These are phyloP conservation scores for Oreohelix idahoensis DNA, from an alignment of 1,140 invertebrate species.

Conservation along the genomic window DNA sequence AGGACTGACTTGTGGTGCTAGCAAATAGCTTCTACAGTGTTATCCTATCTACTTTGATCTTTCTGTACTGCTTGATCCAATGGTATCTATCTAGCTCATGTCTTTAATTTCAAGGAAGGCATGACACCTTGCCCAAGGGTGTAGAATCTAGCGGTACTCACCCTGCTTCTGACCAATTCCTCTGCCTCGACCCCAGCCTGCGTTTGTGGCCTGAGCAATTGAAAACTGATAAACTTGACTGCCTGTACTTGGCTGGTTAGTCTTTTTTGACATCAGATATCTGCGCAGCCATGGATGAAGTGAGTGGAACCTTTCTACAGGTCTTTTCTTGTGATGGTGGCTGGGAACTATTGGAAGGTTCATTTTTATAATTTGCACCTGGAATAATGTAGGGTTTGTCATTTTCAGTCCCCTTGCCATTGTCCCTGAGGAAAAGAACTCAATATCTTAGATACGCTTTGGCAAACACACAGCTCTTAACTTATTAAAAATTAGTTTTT, in stretches of 20 bases:
- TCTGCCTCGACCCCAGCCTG: not conserved
- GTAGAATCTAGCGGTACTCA: not conserved
- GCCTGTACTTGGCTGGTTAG: not conserved
- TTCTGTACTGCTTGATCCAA: too few species aligned
- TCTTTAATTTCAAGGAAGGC: too few species aligned
- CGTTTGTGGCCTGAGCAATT: not conserved
- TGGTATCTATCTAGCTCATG: too few species aligned
- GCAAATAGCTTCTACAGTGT: too few species aligned
- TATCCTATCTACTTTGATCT: too few species aligned
- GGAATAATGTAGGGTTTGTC: not conserved
- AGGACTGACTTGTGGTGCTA: too few species aligned
- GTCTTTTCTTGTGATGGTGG: not conserved
- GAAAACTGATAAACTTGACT: not conserved
- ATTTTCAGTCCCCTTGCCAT: not conserved
- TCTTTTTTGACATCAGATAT: not conserved
- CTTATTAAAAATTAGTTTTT: too few species aligned
- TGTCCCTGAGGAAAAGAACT: not conserved
- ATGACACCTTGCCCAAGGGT: too few species aligned
- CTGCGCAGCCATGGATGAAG: not conserved
- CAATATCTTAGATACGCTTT: not conserved
- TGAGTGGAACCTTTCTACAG: not conserved
- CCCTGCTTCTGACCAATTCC: not conserved
- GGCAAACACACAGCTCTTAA: too few species aligned
- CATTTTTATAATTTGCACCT: not conserved
- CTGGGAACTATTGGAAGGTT: not conserved